Evolutionary conservation across 2,113 vertebrate species (phyloP), one percentile per base, ranked within the genome.

Genomic region (Brachyhypopomus occidentalis): DNA sequence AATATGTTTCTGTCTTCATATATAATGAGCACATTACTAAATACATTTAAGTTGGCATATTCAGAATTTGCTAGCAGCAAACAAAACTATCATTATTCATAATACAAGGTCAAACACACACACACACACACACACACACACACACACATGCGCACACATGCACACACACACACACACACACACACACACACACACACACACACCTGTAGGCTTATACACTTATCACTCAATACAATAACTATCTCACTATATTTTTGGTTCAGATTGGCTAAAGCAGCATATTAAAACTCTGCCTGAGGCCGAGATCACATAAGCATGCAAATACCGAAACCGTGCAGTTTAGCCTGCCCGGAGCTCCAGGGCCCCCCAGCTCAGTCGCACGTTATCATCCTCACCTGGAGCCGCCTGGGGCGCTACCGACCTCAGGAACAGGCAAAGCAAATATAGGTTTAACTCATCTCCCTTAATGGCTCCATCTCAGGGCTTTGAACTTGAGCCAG

Each of bases 401-500:
- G 45, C 58, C n/a, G 4, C 58, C 8, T 22, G n/a, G 7, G 36
- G 63, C 3, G 4, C 30, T 66, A 66, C 63, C 63, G 3, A 59
- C 64, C 64, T 78, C 56, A 78, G 34, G 34, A 66, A 66, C 30
- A 66, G 67, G 12, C 3, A 67, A 69, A 59, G 77, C 56, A 78
- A 78, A 78, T 9, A 70, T 56, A 52, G 19, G 38, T 34, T 79
- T 71, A 71, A 56, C 60, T 17, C 25, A 41, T 58, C 60, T 45
- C 55, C 19, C 36, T 48, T 38, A 60, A 62, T 36, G 36, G 22
- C 64, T 41, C 72, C 67, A 79, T 56, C 14, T 22, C 66, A 38
- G 22, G 45, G 16, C 27, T 66, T 55, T 66, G 52, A 27, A 66
- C 64, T 25, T 34, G 20, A 66, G 74, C 81, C 83, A 81, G 63